Evolutionary conservation across 2,888 invertebrate species (phyloP).

Genomic region (Hydrotaea cyrtoneurina): DNA sequence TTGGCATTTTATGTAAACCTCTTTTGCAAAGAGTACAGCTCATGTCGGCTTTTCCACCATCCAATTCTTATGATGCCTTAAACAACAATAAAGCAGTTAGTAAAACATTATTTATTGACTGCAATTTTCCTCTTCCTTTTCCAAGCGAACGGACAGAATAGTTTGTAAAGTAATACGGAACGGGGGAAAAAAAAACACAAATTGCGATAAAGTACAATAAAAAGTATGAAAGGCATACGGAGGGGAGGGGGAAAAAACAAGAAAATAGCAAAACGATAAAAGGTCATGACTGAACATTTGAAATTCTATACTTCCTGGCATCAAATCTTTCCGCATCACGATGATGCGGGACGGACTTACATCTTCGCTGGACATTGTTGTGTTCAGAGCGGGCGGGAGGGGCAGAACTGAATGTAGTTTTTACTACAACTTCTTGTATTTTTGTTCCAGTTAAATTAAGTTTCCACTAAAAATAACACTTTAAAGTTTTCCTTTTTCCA

Average conservation of each 20-base stretch:
- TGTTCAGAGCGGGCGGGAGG: not conserved
- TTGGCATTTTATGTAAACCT: not conserved
- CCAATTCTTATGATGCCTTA: not conserved
- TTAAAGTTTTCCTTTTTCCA: conserved; percentile 23
- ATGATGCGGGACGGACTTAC: not conserved
- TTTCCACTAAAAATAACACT: conserved; percentile 21
- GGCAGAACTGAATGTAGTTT: not conserved
- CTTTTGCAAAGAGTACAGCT: conserved; percentile 1
- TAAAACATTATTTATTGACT: conserved; percentile 58
- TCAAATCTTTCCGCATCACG: not conserved
- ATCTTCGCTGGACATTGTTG: not conserved
- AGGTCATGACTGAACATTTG: conserved; percentile 36
- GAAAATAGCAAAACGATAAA: conserved; percentile 26
- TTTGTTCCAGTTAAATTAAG: conserved; percentile 3
- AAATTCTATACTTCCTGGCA: conserved; percentile 28
- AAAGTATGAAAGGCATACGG: not conserved
- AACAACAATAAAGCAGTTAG: conserved; percentile 36
- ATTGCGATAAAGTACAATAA: conserved; percentile 23
- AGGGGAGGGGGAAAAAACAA: not conserved
- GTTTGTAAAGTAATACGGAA: conserved; percentile 13
- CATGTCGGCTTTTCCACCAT: conserved; percentile 1
- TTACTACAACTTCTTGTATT: not conserved
- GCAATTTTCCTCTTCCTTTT: conserved; percentile 43
- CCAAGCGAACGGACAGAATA: not conserved
- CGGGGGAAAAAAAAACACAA: not conserved